phyloP scores from a whole-genome alignment of 2,797 vertebrate species.

The Sebastolobus alascanus region DNA sequence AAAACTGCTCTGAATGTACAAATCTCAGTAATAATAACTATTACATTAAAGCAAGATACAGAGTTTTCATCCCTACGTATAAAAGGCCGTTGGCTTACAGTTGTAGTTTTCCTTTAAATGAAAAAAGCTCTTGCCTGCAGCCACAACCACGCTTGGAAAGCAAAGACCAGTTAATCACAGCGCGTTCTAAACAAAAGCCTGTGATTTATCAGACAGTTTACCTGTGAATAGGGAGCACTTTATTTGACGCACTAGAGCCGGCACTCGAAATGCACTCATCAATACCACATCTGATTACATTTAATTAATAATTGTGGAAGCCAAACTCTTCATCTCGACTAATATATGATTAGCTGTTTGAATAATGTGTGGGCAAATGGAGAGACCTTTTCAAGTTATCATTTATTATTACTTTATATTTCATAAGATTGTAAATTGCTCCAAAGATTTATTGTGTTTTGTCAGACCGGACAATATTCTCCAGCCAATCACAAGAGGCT shows the following conservation, averaged over 20 bases:
- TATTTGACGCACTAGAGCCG: slow-evolving; percentile 23
- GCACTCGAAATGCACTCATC: slow-evolving; percentile 39
- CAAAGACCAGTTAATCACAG: slow-evolving; percentile 29
- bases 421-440: not conserved
- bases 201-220: slow-evolving; percentile 48
- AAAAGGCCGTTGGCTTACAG: not conserved
- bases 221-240: slow-evolving; percentile 42
- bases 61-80: not conserved
- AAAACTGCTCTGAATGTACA: not conserved
- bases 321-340: not conserved
- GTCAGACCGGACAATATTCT: not conserved
- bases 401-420: not conserved
- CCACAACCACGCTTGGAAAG: slow-evolving; percentile 7
- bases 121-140: not conserved
- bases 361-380: not conserved
- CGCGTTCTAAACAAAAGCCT: slow-evolving; percentile 26
- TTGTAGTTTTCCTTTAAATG: not conserved
- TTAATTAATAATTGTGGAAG: slow-evolving; percentile 12
- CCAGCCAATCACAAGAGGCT: not conserved
- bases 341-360: slow-evolving; percentile 1
- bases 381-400: not conserved
- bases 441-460: not conserved
- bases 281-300: slow-evolving; percentile 22
- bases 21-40: not conserved
- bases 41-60: not conserved